Percentiles rank a stretch among this genome's conserved stretches.
Evolutionary conservation across 30 jellyfish, hydroid and myxozoan species (phyloP).

Genomic region (Haliclystus octoradiatus): DNA sequence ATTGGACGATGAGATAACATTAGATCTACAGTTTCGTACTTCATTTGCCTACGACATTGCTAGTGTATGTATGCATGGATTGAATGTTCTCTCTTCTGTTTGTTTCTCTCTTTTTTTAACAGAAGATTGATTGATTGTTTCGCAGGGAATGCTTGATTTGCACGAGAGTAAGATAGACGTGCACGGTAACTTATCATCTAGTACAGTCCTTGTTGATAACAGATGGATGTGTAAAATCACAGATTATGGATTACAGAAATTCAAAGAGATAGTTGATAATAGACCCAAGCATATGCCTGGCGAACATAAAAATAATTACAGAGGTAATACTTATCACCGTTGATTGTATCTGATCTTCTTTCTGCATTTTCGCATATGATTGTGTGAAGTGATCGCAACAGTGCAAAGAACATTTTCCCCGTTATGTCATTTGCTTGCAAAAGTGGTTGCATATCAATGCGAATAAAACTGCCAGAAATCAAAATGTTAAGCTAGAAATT

Average conservation of each 20-base stretch:
- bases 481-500: too few species aligned
- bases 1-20: conserved; percentile 51
- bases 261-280: conserved; percentile 21
- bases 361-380: not conserved
- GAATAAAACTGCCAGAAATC: too few species aligned
- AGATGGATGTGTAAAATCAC: conserved; percentile 77
- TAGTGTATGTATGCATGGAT: conserved; percentile 17
- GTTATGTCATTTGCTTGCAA: too few species aligned
- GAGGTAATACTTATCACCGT: conserved; percentile 15
- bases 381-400: too few species aligned
- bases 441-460: too few species aligned
- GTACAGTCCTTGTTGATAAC: conserved; percentile 53
- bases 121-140: not conserved
- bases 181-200: conserved; percentile 72
- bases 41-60: conserved; percentile 65
- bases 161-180: conserved; percentile 59
- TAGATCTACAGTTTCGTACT: conserved; percentile 61
- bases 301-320: conserved; percentile 38
- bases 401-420: too few species aligned
- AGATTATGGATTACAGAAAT: conserved; percentile 66
- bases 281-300: not conserved
- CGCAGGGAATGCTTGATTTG: conserved; percentile 69
- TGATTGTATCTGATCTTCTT: not conserved
- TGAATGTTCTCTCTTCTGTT: too few species aligned
- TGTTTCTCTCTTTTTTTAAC: not conserved